Evolutionary conservation across 2,113 vertebrate genomes (phyloP).

Genomic region (Dasyprocta punctata): DNA sequence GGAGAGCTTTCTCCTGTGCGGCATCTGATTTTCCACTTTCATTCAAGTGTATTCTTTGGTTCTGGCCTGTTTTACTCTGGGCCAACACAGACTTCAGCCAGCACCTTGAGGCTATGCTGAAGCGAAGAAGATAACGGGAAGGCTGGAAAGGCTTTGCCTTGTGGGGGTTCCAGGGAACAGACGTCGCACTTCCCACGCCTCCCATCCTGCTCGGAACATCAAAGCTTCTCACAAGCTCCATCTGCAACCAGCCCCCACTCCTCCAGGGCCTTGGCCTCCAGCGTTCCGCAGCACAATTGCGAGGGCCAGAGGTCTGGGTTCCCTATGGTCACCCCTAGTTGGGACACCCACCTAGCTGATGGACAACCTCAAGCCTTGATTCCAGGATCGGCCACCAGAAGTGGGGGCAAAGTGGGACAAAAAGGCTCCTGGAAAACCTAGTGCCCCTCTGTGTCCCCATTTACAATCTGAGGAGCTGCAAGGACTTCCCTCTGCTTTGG

Average conservation of each 20-base stretch:
- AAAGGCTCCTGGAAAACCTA: not conserved
- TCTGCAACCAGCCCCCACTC: slow-evolving; percentile 66
- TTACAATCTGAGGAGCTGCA: not conserved
- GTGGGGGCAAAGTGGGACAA: not conserved
- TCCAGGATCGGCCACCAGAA: not conserved
- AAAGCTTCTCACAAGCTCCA: slow-evolving; percentile 72
- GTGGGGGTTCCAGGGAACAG: slow-evolving; percentile 64
- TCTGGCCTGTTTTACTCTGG: slow-evolving; percentile 62
- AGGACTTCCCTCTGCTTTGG: not conserved
- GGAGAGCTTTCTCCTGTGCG: slow-evolving; percentile 44
- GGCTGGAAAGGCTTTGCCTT: slow-evolving; percentile 59
- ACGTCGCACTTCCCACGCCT: slow-evolving; percentile 75
- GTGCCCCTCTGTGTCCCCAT: not conserved
- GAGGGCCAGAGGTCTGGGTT: not conserved
- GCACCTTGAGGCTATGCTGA: slow-evolving; percentile 73
- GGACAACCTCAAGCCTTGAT: not conserved
- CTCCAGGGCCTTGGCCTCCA: slow-evolving; percentile 55
- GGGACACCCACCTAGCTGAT: not conserved
- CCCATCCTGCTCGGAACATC: slow-evolving; percentile 59
- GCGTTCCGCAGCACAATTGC: not conserved
- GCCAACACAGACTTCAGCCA: slow-evolving; percentile 64
- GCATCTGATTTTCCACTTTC: slow-evolving; percentile 78
- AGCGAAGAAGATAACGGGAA: slow-evolving; percentile 60
- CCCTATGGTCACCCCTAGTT: not conserved
- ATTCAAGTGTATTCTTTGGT: slow-evolving; percentile 73